Percentiles rank a stretch among this genome's conserved stretches.
phyloP scores from a whole-genome alignment of 1,140 invertebrate genomes.

The Eubasilissa regina region DNA sequence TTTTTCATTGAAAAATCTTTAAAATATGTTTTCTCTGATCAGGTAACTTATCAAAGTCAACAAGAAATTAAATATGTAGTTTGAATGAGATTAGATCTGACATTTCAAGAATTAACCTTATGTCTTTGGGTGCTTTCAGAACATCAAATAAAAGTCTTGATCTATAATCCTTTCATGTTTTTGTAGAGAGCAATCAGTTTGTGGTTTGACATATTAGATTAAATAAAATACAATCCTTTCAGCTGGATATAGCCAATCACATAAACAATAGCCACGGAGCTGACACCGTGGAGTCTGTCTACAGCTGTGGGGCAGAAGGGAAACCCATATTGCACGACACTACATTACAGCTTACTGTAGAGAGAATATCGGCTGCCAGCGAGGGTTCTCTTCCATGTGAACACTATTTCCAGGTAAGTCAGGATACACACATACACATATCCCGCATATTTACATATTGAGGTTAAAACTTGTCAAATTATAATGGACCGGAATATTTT shows the following conservation, averaged over 20 bases:
- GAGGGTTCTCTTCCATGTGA: constrained; percentile 47
- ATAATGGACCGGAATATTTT: no score
- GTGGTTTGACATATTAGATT: no score
- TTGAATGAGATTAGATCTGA: no score
- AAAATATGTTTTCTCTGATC: no score
- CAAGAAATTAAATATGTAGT: no score
- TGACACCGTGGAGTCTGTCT: constrained; percentile 50
- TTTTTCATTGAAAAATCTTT: not conserved
- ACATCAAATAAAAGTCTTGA: not conserved
- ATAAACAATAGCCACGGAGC: constrained; percentile 29
- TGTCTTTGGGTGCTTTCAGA: not conserved
- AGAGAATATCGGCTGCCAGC: constrained; percentile 37
- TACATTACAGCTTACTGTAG: constrained; percentile 55
- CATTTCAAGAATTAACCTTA: no score
- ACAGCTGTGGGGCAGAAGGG: constrained; percentile 53
- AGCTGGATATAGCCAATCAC: constrained; percentile 53
- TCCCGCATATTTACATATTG: no score
- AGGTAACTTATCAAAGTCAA: no score
- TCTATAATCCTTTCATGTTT: no score
- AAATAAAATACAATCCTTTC: constrained; percentile 38
- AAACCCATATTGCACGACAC: constrained; percentile 65
- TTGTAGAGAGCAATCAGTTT: no score
- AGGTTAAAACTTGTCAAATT: no score
- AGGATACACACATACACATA: not conserved
- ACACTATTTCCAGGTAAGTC: constrained; percentile 49